These are phyloP conservation scores for Drosophila pectinifera DNA, from an alignment of 1,140 invertebrate species.

Conservation along the genomic window DNA sequence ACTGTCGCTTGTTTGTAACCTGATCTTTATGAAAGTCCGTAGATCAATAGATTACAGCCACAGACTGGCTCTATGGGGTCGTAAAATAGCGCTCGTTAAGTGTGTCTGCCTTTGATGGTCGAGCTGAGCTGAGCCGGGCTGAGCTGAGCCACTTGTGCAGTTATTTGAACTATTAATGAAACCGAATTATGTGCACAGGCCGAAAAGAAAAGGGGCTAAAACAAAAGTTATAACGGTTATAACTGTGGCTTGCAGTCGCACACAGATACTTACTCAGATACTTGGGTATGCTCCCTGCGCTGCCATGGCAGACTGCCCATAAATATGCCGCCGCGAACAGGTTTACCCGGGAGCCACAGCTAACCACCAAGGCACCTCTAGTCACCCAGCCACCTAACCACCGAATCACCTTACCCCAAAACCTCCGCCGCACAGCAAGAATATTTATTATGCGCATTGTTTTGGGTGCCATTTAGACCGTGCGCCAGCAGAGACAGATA, in stretches of 20 bases:
- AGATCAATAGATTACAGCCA: slow-evolving; percentile 47
- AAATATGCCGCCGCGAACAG: slow-evolving; percentile 63
- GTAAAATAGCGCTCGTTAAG: slow-evolving; percentile 25
- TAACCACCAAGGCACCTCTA: neutral
- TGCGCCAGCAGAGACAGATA: slow-evolving; percentile 39
- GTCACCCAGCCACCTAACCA: slow-evolving; percentile 1
- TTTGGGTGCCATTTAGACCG: slow-evolving; percentile 79
- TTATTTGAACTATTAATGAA: slow-evolving; percentile 66
- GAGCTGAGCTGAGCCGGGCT: slow-evolving; percentile 2
- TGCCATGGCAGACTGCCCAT: slow-evolving; percentile 51
- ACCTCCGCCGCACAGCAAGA: slow-evolving; percentile 9
- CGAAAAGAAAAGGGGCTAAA: slow-evolving; percentile 41
- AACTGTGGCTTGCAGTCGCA: slow-evolving; percentile 27
- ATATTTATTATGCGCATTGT: slow-evolving; percentile 73
- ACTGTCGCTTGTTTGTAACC: slow-evolving; percentile 15
- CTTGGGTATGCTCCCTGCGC: slow-evolving; percentile 14
- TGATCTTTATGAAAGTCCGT: slow-evolving; percentile 26
- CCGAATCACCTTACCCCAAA: slow-evolving; percentile 21
- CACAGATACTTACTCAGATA: slow-evolving; percentile 20
- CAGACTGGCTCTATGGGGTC: slow-evolving; percentile 23
- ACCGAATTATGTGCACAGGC: slow-evolving; percentile 22
- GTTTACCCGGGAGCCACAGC: slow-evolving; percentile 41
- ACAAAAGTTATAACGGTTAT: slow-evolving; percentile 67
- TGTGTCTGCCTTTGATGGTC: slow-evolving; percentile 20
- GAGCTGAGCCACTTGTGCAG: slow-evolving; percentile 52